phyloP scores from a whole-genome alignment of 2,113 vertebrate genomes.

The Oxyruncus cristatus region DNA sequence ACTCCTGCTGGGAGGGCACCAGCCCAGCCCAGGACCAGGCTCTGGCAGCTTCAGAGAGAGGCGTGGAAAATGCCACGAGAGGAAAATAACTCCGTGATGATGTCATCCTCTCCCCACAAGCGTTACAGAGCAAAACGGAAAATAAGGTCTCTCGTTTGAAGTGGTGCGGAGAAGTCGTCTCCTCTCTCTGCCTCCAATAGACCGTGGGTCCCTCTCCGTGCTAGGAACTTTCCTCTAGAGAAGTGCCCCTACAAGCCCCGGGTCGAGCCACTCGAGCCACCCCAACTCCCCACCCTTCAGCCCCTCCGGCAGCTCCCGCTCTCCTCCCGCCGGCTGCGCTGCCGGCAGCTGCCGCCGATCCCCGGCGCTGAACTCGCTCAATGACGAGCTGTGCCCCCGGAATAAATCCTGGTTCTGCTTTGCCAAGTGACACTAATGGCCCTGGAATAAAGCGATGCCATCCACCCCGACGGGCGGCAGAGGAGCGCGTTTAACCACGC shows the following conservation, averaged over 20 bases:
- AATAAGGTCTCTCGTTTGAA: neutral
- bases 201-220: neutral
- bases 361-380: conserved; percentile 36
- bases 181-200: neutral
- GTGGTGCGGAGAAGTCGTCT: neutral
- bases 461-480: conserved; percentile 65
- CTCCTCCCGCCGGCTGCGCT: neutral
- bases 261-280: neutral
- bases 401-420: conserved; percentile 74
- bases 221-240: neutral
- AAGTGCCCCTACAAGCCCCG: rapidly evolving
- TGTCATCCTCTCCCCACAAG: neutral
- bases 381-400: conserved; percentile 55
- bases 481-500: conserved; percentile 63
- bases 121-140: neutral
- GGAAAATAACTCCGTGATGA: neutral
- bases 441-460: conserved; percentile 68
- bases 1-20: neutral
- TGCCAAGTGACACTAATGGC: conserved; percentile 71
- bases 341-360: neutral
- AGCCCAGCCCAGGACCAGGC: neutral
- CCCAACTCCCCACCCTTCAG: neutral
- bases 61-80: neutral
- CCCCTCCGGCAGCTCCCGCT: neutral
- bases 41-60: neutral